A percentile compares a stretch with the other conserved stretches of the same genome.
phyloP scores from a whole-genome alignment of 2,888 invertebrate genomes.

The Temnothorax unifasciatus region DNA sequence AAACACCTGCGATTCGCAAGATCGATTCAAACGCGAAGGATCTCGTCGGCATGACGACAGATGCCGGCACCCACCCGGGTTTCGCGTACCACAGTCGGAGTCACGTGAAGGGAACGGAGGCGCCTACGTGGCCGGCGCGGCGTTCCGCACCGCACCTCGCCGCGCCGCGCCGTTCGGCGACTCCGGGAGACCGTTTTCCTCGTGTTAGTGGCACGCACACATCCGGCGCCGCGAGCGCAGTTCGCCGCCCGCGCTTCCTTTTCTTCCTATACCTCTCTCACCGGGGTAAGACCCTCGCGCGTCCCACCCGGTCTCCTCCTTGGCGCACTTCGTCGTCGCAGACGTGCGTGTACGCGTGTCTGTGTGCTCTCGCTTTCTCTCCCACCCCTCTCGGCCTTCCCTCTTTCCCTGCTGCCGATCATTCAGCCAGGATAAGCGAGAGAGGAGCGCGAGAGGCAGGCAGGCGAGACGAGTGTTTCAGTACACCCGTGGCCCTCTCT shows the following conservation, averaged over 20 bases:
- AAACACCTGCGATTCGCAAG: conserved; percentile 26
- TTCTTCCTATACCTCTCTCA: conserved; percentile 18
- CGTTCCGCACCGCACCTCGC: conserved; percentile 56
- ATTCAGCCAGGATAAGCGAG: conserved; percentile 48
- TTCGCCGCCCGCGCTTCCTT: conserved; percentile 42
- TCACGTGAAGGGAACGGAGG: neutral
- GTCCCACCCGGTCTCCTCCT: neutral
- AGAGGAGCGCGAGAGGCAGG: conserved; percentile 17
- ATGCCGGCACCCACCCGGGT: conserved; percentile 35
- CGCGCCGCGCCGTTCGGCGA: conserved; percentile 45
- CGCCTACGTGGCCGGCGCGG: conserved; percentile 42
- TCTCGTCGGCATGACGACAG: conserved; percentile 31
- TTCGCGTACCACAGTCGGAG: neutral
- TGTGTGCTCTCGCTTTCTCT: conserved; percentile 12
- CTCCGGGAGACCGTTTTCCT: neutral
- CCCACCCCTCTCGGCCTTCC: neutral
- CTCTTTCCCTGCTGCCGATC: conserved; percentile 19
- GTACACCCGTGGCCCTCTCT: conserved; percentile 49
- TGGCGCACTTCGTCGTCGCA: conserved; percentile 11
- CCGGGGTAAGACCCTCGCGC: neutral
- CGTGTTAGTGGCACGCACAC: conserved; percentile 55
- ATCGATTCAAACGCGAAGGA: conserved; percentile 23
- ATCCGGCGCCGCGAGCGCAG: conserved; percentile 53
- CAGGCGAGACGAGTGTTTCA: conserved; percentile 11
- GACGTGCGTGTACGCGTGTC: conserved; percentile 41